Base-by-base conservation (phyloP, 2,888 invertebrate genomes). In the Caenorhabditis becei region DNA sequence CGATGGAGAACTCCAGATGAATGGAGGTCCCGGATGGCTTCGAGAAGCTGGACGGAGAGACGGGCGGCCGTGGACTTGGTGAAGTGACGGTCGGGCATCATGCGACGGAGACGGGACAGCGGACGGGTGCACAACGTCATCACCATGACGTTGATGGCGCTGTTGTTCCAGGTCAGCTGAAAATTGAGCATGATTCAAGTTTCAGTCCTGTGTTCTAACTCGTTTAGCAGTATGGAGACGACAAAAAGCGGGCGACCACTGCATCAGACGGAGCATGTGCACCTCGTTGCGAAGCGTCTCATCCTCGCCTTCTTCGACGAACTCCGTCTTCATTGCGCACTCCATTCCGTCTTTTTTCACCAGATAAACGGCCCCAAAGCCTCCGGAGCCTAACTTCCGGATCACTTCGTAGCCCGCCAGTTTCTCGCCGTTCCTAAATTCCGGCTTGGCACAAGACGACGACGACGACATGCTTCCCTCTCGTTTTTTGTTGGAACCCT, bases 291-390 rank as follows among this genome's bases (percentile, higher is more conserved):
- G 65, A 49, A 86, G 72, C 18, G 80, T 72, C 8, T 81, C 79
- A 5, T 63, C 62, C 26, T 82, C 74, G 18, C n/a, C n/a, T n/a
- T n/a, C n/a, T n/a, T 80, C 83, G 37, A 81, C 67, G 35, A 77
- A 85, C 71, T 88, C 88, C 14, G 87, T 84, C 53, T 88, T 88
- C 79, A 86, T 61, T 10, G 88, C 88, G 26, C 84, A 83, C 7
- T 63, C 65, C 2, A 62, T 16, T 8, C 77, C 83, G 24, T 80
- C 35, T 20, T 80, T 80, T 16, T 54, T 26, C 37, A 87, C 86
- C 28, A 85, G 83, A 65, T 84, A 85, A 28, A 88, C 88, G 44
- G 84, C 81, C 16, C 88, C 88, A 65, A 87, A 88, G 10, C 88
- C 88, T n/a, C 88, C 88, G 24, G 83, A 80, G 24, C 88, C 88